Evolutionary conservation across 2,113 vertebrate species (phyloP), one percentile per base, ranked within the genome.

Genomic region (Proterorhinus semilunaris): DNA sequence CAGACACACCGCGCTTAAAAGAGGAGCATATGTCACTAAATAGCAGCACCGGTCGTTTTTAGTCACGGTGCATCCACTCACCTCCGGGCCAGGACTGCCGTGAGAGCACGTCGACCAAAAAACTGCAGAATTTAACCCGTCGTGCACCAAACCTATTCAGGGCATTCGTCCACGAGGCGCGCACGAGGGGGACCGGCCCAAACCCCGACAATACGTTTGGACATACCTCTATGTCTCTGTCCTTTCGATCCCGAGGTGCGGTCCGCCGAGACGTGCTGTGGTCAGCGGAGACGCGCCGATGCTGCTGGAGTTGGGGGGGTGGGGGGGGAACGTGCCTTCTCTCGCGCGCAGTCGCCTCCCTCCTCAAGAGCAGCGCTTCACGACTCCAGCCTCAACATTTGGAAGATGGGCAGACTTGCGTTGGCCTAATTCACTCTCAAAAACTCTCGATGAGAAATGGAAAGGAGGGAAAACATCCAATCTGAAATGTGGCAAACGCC

Each of bases 71-170:
- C 42, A 3, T 36, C 64, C 79, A 55, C 61, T 69, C 78, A 64
- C 74, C 76, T 66, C 64, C 16, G 46, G 70, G 72, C 71, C 71
- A 53, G 83, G 81, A 86, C 9, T 65, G 63, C 68, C 49, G 69
- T 74, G 4, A 3, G 65, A 69, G 78, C 84, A 81, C 84, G 61
- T 74, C 73, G 48, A 76, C 78, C 81, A 82, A 84, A 89, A 90
- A 90, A 68, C 93, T 93, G 93, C 93, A 93, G 87, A 90, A 93
- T 93, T 93, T 93, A 93, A 93, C 93, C 93, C 92, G 77, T 93
- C 68, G 27, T 49, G 45, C 69, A 66, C 90, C 79, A 55, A 73
- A n/a, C 59, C 48, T 7, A 74, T 63, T 36, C 8, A 47, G 61
- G 27, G 42, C 44, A 49, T 21, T 6, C 48, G 44, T 6, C 47